phyloP scores from a whole-genome alignment of 2,888 invertebrate genomes.

The Tetranychus piercei region DNA sequence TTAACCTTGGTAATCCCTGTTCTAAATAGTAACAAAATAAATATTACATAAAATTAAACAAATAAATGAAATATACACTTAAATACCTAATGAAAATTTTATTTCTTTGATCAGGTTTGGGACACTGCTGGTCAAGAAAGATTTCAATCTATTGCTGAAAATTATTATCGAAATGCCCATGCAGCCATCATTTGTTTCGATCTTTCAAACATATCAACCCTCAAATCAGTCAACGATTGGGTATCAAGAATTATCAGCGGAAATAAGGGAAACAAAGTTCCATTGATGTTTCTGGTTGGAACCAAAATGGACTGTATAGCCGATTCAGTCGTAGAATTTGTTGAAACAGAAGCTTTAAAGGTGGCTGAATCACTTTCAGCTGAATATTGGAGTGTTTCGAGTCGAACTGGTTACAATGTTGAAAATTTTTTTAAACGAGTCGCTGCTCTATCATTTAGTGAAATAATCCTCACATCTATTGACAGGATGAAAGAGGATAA shows the following conservation, averaged over 20 bases:
- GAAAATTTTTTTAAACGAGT: constrained; percentile 10
- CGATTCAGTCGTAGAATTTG: neutral
- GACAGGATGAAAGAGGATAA: neutral
- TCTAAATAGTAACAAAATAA: too few species aligned
- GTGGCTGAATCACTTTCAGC: neutral
- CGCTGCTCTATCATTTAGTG: neutral
- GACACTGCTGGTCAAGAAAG: constrained; percentile 12
- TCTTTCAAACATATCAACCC: constrained; percentile 5
- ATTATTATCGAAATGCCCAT: constrained; percentile 9
- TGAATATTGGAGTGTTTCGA: constrained; percentile 2
- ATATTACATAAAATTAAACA: too few species aligned
- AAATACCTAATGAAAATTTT: neutral
- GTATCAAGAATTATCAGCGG: neutral
- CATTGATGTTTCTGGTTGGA: constrained; percentile 7
- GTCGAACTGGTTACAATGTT: constrained; percentile 6
- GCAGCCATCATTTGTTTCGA: constrained; percentile 9
- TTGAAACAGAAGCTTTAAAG: constrained; percentile 6
- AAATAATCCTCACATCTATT: neutral
- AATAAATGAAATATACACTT: neutral
- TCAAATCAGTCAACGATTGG: neutral
- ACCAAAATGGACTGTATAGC: constrained; percentile 10
- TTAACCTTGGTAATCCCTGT: too few species aligned
- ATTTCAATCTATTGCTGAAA: constrained; percentile 6
- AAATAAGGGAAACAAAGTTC: neutral
- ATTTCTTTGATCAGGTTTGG: neutral